Conservation (phyloP, 2,113 vertebrate genomes). For the Sorex araneus region DNA sequence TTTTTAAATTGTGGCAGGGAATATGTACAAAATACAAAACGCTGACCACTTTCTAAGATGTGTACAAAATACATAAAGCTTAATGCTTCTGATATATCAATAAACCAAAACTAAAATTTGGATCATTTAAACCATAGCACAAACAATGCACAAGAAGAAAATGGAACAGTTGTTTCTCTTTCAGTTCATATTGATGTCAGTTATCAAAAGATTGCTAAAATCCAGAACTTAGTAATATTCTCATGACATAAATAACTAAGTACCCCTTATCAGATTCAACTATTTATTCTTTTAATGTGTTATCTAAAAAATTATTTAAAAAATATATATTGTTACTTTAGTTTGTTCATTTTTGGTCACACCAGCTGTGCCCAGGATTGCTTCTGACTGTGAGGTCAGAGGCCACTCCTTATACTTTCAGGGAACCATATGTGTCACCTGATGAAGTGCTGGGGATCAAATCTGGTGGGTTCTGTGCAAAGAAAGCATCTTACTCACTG, state of each 20-base stretch:
- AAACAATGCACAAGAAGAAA: conserved; percentile 23
- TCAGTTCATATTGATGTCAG: neutral
- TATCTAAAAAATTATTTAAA: conserved; percentile 10
- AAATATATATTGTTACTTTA: neutral
- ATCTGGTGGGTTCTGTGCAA: too few relatives aligned
- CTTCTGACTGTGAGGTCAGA: too few relatives aligned
- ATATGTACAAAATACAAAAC: neutral
- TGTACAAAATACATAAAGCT: neutral
- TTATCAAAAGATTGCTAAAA: conserved; percentile 35
- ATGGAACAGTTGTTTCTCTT: neutral
- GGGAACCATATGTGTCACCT: too few relatives aligned
- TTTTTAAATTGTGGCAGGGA: conserved; percentile 41
- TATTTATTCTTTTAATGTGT: conserved; percentile 26
- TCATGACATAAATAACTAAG: neutral
- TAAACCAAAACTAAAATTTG: conserved; percentile 27
- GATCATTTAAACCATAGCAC: neutral
- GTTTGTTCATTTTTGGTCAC: too few relatives aligned
- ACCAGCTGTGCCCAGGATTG: too few relatives aligned
- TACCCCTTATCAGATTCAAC: neutral
- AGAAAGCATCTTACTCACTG: too few relatives aligned
- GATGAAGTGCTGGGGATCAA: too few relatives aligned
- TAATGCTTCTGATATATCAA: neutral
- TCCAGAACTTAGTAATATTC: neutral
- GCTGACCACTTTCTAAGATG: neutral
- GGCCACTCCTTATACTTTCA: too few relatives aligned